These are phyloP conservation scores for Lasius platythorax DNA, from an alignment of 2,888 invertebrate species.

Conservation along the genomic window DNA sequence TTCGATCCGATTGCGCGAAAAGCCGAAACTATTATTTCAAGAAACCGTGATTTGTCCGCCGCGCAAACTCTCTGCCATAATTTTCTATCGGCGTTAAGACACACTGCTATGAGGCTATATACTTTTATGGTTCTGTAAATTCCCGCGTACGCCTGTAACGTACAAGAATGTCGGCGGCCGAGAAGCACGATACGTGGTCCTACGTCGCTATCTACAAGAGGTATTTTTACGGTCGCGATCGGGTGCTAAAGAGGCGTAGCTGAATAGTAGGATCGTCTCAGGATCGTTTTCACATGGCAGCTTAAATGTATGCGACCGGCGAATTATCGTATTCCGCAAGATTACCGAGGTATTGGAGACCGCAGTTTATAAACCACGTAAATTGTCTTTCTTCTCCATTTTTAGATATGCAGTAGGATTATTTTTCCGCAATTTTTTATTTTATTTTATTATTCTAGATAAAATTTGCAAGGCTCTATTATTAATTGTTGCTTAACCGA, in stretches of 20 bases:
- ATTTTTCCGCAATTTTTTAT: neutral
- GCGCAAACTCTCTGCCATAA: conserved; percentile 37
- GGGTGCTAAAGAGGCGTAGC: conserved; percentile 55
- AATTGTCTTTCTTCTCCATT: conserved; percentile 1
- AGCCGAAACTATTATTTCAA: conserved; percentile 25
- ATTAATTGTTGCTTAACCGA: neutral
- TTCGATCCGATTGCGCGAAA: conserved; percentile 1
- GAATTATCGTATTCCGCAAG: neutral
- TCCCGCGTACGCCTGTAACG: conserved; percentile 44
- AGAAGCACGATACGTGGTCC: conserved; percentile 46
- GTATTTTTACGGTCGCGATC: conserved; percentile 57
- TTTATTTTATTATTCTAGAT: neutral
- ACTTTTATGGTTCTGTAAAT: conserved; percentile 63
- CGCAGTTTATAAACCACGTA: neutral
- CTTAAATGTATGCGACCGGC: neutral
- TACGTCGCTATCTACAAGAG: conserved; percentile 50
- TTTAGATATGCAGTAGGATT: neutral
- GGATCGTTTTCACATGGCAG: conserved; percentile 26
- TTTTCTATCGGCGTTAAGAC: conserved; percentile 45
- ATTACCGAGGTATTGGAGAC: neutral
- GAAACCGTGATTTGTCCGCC: conserved; percentile 40
- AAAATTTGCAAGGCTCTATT: neutral
- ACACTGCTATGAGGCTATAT: conserved; percentile 42
- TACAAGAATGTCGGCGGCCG: conserved; percentile 38
- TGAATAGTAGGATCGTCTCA: conserved; percentile 30